A percentile compares a stretch with the other conserved stretches of the same genome.
phyloP scores from a whole-genome alignment of 2,113 vertebrate species.

The Nothobranchius furzeri region DNA sequence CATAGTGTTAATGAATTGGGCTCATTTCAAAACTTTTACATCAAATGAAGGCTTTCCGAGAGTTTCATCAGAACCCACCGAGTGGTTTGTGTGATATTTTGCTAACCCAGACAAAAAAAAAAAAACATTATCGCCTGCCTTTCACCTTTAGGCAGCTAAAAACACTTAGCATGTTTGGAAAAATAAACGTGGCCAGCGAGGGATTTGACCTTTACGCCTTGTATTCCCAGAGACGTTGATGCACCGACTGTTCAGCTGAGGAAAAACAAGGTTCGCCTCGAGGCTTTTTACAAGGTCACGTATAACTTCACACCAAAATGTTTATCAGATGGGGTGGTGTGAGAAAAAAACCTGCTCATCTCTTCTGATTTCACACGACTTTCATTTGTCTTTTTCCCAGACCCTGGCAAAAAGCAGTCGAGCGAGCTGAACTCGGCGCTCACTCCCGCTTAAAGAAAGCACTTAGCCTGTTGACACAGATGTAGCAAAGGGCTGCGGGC shows the following conservation, averaged over 20 bases:
- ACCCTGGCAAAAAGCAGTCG: slow-evolving; percentile 40
- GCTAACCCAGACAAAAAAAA: too few species aligned
- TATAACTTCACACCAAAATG: neutral
- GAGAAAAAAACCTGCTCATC: slow-evolving; percentile 19
- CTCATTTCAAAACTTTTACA: too few species aligned
- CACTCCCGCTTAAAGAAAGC: slow-evolving; percentile 56
- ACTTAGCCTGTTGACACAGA: slow-evolving; percentile 69
- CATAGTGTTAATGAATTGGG: too few species aligned
- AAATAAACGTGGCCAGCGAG: neutral
- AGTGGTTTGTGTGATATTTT: too few species aligned
- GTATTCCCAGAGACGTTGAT: neutral
- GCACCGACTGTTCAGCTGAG: too few species aligned
- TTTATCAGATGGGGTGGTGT: too few species aligned
- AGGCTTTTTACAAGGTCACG: neutral
- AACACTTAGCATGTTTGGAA: neutral
- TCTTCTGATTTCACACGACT: slow-evolving; percentile 35
- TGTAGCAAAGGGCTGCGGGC: slow-evolving; percentile 51
- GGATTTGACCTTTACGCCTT: neutral
- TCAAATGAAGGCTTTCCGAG: too few species aligned
- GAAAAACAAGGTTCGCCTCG: neutral
- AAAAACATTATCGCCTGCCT: too few species aligned
- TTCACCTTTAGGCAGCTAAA: too few species aligned
- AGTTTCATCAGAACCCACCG: too few species aligned
- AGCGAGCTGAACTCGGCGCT: slow-evolving; percentile 42
- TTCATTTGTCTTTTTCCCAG: slow-evolving; percentile 33